These are phyloP conservation scores for Gnatocerus cornutus DNA, from an alignment of 2,888 invertebrate genomes.

Conservation along the genomic window DNA sequence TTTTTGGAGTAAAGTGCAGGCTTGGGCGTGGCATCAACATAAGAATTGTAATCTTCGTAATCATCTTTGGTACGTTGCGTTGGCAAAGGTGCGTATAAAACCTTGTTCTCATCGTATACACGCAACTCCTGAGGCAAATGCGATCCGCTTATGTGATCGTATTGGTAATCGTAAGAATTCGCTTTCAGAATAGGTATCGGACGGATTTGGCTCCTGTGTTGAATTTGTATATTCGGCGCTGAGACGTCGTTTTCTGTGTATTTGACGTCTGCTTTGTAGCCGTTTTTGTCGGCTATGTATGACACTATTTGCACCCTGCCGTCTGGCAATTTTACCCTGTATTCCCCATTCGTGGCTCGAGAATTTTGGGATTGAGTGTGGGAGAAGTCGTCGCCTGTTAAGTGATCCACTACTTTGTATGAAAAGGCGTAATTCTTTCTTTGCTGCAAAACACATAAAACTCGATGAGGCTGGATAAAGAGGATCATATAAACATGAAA, in stretches of 20 bases:
- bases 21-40: constrained; percentile 25
- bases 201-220: constrained; percentile 47
- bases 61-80: constrained; percentile 34
- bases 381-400: constrained; percentile 80
- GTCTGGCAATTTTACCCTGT: constrained; percentile 80
- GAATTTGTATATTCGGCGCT: constrained; percentile 51
- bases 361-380: constrained; percentile 78
- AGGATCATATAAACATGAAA: background rate
- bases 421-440: constrained; percentile 78
- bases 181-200: constrained; percentile 49
- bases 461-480: constrained; percentile 24
- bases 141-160: constrained; percentile 48
- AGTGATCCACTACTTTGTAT: constrained; percentile 77
- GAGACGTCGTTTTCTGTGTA: constrained; percentile 68
- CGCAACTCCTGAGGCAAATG: constrained; percentile 49
- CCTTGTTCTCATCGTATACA: constrained; percentile 14
- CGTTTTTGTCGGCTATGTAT: constrained; percentile 78
- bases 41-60: constrained; percentile 31
- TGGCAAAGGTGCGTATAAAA: constrained; percentile 40
- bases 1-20: constrained; percentile 23
- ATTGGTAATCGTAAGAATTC: constrained; percentile 52
- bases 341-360: constrained; percentile 79
- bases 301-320: constrained; percentile 75
- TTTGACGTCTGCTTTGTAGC: constrained; percentile 79
- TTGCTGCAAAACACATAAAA: constrained; percentile 56